These are phyloP conservation scores for Nomada goodeniana DNA, from an alignment of 2,888 invertebrate species.

Conservation along the genomic window DNA sequence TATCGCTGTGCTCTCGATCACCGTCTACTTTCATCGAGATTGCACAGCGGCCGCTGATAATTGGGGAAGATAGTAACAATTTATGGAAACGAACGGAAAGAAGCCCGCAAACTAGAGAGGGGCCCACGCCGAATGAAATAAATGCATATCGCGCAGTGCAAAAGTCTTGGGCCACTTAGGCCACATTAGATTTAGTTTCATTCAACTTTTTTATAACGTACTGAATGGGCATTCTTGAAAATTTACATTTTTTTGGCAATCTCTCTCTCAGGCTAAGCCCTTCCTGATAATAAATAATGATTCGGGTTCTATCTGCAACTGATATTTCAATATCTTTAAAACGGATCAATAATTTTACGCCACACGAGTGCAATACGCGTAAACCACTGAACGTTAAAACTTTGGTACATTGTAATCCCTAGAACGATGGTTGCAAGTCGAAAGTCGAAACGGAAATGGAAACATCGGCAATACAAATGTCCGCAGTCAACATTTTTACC, in stretches of 20 bases:
- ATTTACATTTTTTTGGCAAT: constrained; percentile 2
- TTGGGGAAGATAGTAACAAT: neutral
- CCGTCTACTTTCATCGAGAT: neutral
- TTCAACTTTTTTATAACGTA: neutral
- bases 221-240: neutral
- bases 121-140: no score
- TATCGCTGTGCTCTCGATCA: neutral
- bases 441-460: neutral
- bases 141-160: no score
- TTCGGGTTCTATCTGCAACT: neutral
- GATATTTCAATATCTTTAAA: neutral
- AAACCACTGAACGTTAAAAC: neutral
- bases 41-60: neutral
- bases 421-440: no score
- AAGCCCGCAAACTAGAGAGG: no score
- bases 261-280: neutral
- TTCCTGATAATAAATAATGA: no score
- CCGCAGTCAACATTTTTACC: neutral
- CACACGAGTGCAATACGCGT: no score
- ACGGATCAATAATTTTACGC: no score
- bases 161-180: no score
- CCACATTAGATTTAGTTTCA: neutral
- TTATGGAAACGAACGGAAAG: neutral
- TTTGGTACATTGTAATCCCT: neutral
- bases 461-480: neutral